Base-by-base conservation (phyloP, 2,797 vertebrate genomes). In the Sebastes elongatus region DNA sequence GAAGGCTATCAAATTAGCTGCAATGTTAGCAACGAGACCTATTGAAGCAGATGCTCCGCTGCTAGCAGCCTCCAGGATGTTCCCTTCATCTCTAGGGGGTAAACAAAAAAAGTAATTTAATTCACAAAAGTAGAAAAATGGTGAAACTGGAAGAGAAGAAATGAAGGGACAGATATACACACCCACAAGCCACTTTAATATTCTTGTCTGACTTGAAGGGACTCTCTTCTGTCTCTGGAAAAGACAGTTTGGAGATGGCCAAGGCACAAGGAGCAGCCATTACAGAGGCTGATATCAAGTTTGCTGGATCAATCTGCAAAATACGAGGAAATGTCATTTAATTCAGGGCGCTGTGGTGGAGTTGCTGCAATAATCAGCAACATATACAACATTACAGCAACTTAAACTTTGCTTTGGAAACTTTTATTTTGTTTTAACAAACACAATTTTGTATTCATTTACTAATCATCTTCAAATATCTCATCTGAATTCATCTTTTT, bases 211-310 rank as follows among this genome's bases (percentile, higher is more conserved):
- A 95, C 88, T 89, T 96, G 78, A 97, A 97, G 74, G 83, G 85
- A 90, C 96, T 97, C 89, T 98, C 92, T 80, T 98, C 96, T 23
- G 96, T 96, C 91, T 99, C 98, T 0, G 98, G 98, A 88, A 97
- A 99, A 74, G 97, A 94, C 0, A 99, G 95, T 85, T 99, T 99
- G 70, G 99, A 95, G 10, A 99, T 95, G 28, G 97, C 98, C 23
- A 99, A 79, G 5, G 98, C 98, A 0, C 98, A 99, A 0, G 99
- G 99, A 0, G 98, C 99, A 2, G 99, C 99, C 99, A 99, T 99
- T 49, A 99, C 99, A 0, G 99, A 99, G 7, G 98, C 98, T 0
- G 99, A 96, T 0, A 99, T 97, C 88, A 99, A 83, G 0, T 96
- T 96, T 0, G 97, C 92, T 0, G 98, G 93, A 3, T 98, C 97